A percentile compares a stretch with the other conserved stretches of the same genome.
phyloP scores from a whole-genome alignment of 2,888 invertebrate species.

The Galerucella nymphaeae region DNA sequence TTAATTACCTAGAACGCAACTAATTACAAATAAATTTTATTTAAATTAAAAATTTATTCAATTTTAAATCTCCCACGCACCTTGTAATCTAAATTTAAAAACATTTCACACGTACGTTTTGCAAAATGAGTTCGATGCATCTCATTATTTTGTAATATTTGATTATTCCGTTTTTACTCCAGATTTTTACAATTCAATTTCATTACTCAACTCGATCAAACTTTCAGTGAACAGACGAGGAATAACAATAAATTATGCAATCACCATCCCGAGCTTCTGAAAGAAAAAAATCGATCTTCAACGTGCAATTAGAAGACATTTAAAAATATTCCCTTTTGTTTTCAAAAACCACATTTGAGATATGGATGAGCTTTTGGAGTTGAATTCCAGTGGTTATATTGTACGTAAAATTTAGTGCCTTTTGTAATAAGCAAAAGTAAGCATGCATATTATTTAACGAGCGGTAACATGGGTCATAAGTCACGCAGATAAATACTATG shows the following conservation, averaged over 20 bases:
- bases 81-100: neutral
- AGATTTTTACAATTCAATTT: neutral
- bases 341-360: too few relatives aligned
- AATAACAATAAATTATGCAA: neutral
- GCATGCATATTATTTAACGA: too few relatives aligned
- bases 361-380: too few relatives aligned
- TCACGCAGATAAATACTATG: too few relatives aligned
- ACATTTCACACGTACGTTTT: neutral
- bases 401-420: too few relatives aligned
- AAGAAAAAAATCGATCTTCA: neutral
- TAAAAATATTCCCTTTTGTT: too few relatives aligned
- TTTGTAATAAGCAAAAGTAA: too few relatives aligned
- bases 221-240: neutral
- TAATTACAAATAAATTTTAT: neutral
- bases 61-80: neutral
- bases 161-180: neutral
- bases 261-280: neutral
- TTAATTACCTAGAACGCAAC: neutral
- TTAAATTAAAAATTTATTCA: neutral
- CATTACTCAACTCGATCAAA: neutral
- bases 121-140: neutral
- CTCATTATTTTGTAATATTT: neutral
- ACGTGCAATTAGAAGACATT: neutral
- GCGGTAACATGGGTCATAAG: too few relatives aligned
- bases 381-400: too few relatives aligned